These are phyloP conservation scores for Podarcis cretensis DNA, from an alignment of 2,113 vertebrate species.

Conservation along the genomic window DNA sequence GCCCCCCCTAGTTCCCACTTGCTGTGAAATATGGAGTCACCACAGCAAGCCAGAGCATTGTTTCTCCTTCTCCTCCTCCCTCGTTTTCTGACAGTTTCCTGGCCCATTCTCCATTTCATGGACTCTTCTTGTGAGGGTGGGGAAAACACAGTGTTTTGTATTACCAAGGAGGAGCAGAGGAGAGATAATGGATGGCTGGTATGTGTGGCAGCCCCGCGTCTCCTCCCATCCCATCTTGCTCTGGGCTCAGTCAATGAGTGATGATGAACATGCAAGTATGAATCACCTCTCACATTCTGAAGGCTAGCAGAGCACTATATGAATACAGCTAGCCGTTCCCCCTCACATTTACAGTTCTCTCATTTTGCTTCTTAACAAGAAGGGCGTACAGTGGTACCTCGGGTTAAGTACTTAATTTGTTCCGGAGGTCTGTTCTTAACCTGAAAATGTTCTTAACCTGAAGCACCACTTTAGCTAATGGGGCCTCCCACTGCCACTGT, in stretches of 20 bases:
- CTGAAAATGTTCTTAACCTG: too few relatives aligned
- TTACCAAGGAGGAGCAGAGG: constrained; percentile 8
- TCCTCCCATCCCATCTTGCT: not conserved
- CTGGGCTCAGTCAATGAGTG: not conserved
- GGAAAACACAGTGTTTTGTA: not conserved
- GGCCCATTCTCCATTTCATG: not conserved
- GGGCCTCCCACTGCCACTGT: too few relatives aligned
- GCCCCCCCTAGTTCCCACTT: too few relatives aligned
- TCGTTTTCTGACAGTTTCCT: not conserved
- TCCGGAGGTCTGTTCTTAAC: too few relatives aligned
- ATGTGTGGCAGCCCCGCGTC: not conserved
- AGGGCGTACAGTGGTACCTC: not conserved
- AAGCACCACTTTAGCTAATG: too few relatives aligned
- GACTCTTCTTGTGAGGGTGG: not conserved
- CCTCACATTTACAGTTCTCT: constrained; percentile 3
- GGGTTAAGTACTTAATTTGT: too few relatives aligned
- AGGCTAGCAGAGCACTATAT: not conserved
- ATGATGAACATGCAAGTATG: not conserved
- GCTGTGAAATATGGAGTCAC: too few relatives aligned
- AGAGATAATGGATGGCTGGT: not conserved
- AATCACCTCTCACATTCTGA: not conserved
- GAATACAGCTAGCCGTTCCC: not conserved
- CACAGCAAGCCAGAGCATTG: not conserved
- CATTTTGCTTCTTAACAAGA: constrained; percentile 36
- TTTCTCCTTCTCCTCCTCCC: not conserved